Conservation (phyloP, 2,888 invertebrate species). For the Ectropis crepuscularia region DNA sequence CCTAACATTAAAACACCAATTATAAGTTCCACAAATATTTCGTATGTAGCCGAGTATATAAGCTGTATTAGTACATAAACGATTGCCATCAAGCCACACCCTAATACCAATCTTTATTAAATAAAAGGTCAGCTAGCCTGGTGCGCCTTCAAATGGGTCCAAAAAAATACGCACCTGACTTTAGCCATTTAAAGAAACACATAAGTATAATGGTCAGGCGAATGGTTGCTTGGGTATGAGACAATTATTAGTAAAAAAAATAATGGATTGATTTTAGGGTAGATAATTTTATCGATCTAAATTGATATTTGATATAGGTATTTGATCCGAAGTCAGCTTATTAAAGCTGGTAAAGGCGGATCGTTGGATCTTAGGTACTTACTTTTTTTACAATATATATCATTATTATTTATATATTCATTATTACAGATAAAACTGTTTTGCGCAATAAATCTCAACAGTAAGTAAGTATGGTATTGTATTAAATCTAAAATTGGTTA, state of each 20-base stretch:
- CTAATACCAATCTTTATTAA: not conserved
- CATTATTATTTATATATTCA: too few relatives aligned
- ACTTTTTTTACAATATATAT: too few relatives aligned
- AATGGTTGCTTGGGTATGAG: slow-evolving; percentile 30
- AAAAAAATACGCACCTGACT: slow-evolving; percentile 41
- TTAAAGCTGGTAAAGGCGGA: too few relatives aligned
- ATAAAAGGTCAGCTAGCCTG: not conserved
- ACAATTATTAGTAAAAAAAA: slow-evolving; percentile 50
- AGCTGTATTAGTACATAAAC: not conserved
- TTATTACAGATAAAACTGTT: too few relatives aligned
- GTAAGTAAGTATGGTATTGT: too few relatives aligned
- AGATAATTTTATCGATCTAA: slow-evolving; percentile 75
- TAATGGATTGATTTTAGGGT: slow-evolving; percentile 66
- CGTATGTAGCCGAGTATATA: too few relatives aligned
- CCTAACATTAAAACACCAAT: too few relatives aligned
- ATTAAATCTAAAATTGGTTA: too few relatives aligned
- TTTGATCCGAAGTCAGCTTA: not conserved
- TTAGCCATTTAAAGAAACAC: slow-evolving; percentile 54
- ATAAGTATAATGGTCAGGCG: slow-evolving; percentile 47
- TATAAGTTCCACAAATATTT: too few relatives aligned
- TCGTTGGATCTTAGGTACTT: too few relatives aligned
- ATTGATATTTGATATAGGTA: slow-evolving; percentile 57
- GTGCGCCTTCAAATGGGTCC: slow-evolving; percentile 21
- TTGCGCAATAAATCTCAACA: too few relatives aligned
- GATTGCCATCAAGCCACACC: slow-evolving; percentile 10